phyloP scores from a whole-genome alignment of 2,797 vertebrate species.

The Phrynocephalus guinanensis region DNA sequence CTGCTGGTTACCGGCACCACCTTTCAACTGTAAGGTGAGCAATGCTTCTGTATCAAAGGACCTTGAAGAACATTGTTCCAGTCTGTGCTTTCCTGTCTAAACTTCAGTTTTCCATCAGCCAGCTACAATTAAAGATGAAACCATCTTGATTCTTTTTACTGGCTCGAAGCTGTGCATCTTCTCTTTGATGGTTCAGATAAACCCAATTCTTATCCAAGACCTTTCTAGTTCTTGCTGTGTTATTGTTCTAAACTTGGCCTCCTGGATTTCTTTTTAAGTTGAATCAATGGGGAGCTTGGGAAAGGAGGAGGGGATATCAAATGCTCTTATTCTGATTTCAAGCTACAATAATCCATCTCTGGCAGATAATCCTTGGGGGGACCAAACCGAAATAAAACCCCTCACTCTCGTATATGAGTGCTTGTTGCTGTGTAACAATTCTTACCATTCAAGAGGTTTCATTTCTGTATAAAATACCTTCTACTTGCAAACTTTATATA shows the following conservation, averaged over 20 bases:
- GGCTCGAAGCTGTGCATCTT: background rate
- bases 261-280: background rate
- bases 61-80: background rate
- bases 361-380: slow-evolving; percentile 38
- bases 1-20: background rate
- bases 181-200: slow-evolving; percentile 1
- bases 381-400: slow-evolving; percentile 8
- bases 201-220: slow-evolving; percentile 7
- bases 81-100: background rate
- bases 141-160: slow-evolving; percentile 17
- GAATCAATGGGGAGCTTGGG: slow-evolving; percentile 23
- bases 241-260: background rate
- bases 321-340: background rate
- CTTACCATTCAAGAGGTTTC: no score
- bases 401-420: no score
- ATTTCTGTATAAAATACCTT: no score
- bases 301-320: slow-evolving; percentile 38
- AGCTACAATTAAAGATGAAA: background rate
- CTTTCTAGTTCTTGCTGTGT: background rate
- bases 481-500: background rate
- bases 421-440: no score
- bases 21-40: background rate
- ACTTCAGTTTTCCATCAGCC: background rate
- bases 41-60: background rate
- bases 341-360: slow-evolving; percentile 3